Conservation (phyloP, 2,113 vertebrate genomes). For the Rissa tridactyla region DNA sequence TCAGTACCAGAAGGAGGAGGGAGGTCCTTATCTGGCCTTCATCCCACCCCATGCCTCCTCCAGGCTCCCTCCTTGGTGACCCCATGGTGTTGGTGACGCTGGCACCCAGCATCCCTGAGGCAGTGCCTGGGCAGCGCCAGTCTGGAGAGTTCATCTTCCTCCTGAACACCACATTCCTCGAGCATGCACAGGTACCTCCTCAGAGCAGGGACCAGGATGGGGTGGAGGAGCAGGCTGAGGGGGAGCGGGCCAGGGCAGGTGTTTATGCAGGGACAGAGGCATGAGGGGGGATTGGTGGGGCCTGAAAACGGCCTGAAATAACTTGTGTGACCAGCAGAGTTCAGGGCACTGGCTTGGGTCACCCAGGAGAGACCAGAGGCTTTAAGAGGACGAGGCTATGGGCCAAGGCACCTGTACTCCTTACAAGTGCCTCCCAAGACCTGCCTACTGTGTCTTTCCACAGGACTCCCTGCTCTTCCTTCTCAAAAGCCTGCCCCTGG, state of each 20-base stretch:
- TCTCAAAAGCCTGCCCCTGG: neutral
- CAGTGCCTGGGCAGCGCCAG: neutral
- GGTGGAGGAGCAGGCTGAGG: neutral
- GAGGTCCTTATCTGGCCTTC: neutral
- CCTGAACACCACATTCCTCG: neutral
- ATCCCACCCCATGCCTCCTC: neutral
- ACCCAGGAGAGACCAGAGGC: neutral
- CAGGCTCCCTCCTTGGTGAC: neutral
- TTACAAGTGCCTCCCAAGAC: neutral
- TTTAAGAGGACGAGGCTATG: neutral
- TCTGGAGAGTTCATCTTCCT: constrained; percentile 13
- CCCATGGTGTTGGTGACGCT: neutral
- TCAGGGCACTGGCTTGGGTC: neutral
- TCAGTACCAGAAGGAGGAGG: neutral
- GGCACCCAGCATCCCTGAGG: neutral
- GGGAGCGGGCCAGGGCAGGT: neutral
- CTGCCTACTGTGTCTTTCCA: neutral
- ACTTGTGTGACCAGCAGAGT: neutral
- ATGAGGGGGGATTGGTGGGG: neutral
- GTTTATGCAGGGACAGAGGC: neutral
- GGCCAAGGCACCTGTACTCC: neutral
- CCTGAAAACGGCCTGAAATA: neutral
- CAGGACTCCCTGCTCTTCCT: neutral
- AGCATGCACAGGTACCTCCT: neutral
- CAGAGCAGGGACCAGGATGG: neutral